These are phyloP conservation scores for Sarcophaga peregrina DNA, from an alignment of 1,140 invertebrate genomes.

Conservation along the genomic window DNA sequence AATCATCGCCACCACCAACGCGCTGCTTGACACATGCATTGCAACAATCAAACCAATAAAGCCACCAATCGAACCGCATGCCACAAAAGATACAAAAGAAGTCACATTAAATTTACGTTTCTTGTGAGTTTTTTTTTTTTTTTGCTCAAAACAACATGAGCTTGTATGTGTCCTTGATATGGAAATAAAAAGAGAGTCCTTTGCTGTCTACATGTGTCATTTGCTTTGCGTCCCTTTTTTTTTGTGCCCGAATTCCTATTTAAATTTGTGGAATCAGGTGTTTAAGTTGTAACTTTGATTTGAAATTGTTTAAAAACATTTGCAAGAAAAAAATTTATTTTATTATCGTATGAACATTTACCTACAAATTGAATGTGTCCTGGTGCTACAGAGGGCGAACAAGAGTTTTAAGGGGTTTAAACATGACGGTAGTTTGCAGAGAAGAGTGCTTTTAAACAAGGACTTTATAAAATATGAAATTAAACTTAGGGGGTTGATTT, in stretches of 20 bases:
- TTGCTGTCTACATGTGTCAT: conserved; percentile 26
- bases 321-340: conserved; percentile 38
- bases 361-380: not conserved
- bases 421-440: too few relatives aligned
- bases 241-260: conserved; percentile 45
- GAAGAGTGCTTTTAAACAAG: too few relatives aligned
- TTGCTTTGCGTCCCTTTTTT: conserved; percentile 40
- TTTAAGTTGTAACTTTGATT: conserved; percentile 45
- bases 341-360: not conserved
- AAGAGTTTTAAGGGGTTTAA: not conserved
- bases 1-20: not conserved
- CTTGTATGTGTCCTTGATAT: conserved; percentile 26
- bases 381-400: not conserved
- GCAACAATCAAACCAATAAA: not conserved
- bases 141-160: not conserved
- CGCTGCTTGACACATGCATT: not conserved
- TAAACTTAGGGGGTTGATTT: too few relatives aligned
- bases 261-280: conserved; percentile 47
- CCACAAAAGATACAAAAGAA: not conserved
- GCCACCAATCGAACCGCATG: not conserved
- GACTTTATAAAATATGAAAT: too few relatives aligned
- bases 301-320: conserved; percentile 39
- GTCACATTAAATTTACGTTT: conserved; percentile 26
- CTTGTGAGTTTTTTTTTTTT: too few relatives aligned
- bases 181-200: not conserved